Evolutionary conservation across 2,113 vertebrate species (phyloP).

Genomic region (Corythoichthys haematopterus): DNA sequence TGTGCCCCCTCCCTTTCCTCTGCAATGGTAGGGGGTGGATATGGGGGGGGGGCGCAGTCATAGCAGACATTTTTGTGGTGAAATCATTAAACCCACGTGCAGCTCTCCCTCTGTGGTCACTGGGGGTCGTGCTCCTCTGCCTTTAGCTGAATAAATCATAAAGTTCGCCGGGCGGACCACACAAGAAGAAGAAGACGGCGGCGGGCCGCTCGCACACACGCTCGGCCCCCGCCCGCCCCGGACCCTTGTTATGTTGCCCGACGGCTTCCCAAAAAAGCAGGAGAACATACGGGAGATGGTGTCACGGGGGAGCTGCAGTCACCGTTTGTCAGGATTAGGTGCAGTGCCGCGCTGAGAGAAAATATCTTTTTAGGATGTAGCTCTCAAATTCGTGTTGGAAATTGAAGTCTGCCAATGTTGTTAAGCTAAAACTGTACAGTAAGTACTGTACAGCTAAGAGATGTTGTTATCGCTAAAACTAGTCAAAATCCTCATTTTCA

Average conservation of each 20-base stretch:
- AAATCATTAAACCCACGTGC: constrained; percentile 99
- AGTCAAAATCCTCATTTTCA: too few species aligned
- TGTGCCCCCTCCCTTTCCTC: background rate
- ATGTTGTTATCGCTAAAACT: too few species aligned
- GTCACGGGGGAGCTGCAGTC: constrained; percentile 3
- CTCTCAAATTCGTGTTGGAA: too few species aligned
- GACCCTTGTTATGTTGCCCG: constrained; percentile 74
- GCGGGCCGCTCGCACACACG: constrained; percentile 57
- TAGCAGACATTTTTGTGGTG: constrained; percentile 99
- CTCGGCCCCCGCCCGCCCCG: constrained; percentile 57
- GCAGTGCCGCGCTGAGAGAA: background rate
- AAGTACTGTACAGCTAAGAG: too few species aligned
- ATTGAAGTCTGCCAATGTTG: too few species aligned
- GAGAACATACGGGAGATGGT: constrained; percentile 14
- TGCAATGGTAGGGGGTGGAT: background rate
- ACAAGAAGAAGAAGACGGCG: constrained; percentile 77
- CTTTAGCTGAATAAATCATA: constrained; percentile 99
- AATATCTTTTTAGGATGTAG: too few species aligned
- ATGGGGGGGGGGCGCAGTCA: constrained; percentile 74
- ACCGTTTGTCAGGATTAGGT: background rate
- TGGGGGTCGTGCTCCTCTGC: constrained; percentile 99
- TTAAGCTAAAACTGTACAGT: too few species aligned
- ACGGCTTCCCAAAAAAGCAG: constrained; percentile 77
- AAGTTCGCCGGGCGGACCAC: constrained; percentile 95
- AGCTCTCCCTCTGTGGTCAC: constrained; percentile 99